Conservation (phyloP, 2,888 invertebrate genomes). For the Dryadula phaetusa region DNA sequence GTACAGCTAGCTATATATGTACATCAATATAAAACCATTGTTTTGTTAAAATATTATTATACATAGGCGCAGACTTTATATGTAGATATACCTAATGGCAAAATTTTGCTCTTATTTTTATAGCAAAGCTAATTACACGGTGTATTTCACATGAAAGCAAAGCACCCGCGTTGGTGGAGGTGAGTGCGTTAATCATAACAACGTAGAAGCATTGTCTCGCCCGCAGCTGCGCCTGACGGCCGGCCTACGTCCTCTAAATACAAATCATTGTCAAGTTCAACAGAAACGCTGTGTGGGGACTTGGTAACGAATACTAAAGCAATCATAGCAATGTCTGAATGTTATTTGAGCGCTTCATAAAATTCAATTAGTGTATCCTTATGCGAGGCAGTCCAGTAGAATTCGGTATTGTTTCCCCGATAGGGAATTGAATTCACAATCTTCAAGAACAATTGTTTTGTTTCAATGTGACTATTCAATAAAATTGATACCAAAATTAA, state of each 20-base stretch:
- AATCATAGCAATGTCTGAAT: not conserved
- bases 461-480: not conserved
- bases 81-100: not conserved
- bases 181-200: slow-evolving; percentile 61
- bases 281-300: slow-evolving; percentile 60
- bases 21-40: too few relatives aligned
- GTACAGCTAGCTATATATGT: too few relatives aligned
- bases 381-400: not conserved
- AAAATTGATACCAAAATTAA: not conserved
- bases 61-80: not conserved
- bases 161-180: slow-evolving; percentile 42
- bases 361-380: not conserved
- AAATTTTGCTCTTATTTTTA: not conserved
- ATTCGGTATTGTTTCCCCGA: not conserved
- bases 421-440: not conserved
- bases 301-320: slow-evolving; percentile 47
- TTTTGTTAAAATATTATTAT: too few relatives aligned
- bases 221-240: slow-evolving; percentile 62
- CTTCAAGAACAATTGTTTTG: not conserved
- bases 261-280: slow-evolving; percentile 74
- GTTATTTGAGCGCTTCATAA: not conserved
- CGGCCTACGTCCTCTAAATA: slow-evolving; percentile 61
- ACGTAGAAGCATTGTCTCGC: slow-evolving; percentile 64
- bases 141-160: slow-evolving; percentile 44
- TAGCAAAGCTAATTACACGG: slow-evolving; percentile 40